Evolutionary conservation across 2,888 invertebrate species (phyloP), one percentile per base, ranked within the genome.

Genomic region (Fragum fragum): DNA sequence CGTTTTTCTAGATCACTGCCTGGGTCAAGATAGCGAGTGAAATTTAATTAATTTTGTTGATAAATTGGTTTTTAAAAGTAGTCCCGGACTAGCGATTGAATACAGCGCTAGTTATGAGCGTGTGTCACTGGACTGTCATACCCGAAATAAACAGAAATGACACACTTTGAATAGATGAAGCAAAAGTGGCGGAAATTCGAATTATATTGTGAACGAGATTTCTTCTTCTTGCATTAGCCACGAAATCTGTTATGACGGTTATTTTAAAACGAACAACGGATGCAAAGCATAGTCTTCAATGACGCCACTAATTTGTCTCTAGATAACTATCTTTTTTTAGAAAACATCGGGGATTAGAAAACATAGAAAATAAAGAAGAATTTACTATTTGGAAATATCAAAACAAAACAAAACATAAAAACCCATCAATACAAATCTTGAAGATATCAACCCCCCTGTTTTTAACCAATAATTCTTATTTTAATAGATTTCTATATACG

Each of bases 31-130:
- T 78, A 78, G 68, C 78, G 85, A 76, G 78, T 55, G 78, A 83
- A 82, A 76, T 85, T 82, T 78, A 83, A 83, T 85, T 80, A 85
- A 78, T 85, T 85, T 85, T 81, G 76, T 80, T 82, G 85, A 85
- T 85, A 83, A 83, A 83, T 85, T 79, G 71, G 71, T 83, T 85
- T 85, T 85, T 85, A 85, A 85, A 79, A 76, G 53, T 74, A 73
- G 61, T 73, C 57, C 57, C 52, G 36, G 68, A 71, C 70, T 73
- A 69, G 68, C 76, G 68, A 73, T 61, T 69, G 76, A 76, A 68
- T 76, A 81, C 73, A 59, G 63, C 39, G 26, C 28, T n/a, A 63
- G 72, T 57, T 47, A 69, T 69, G 57, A 53, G 29, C 42, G 36
- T 57, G 57, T 63, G 71, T 68, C 72, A 53, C 28, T 47, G 32